Percentiles rank a stretch among this genome's conserved stretches.
Conservation (phyloP, 2,797 vertebrate species). For the Pterois miles region DNA sequence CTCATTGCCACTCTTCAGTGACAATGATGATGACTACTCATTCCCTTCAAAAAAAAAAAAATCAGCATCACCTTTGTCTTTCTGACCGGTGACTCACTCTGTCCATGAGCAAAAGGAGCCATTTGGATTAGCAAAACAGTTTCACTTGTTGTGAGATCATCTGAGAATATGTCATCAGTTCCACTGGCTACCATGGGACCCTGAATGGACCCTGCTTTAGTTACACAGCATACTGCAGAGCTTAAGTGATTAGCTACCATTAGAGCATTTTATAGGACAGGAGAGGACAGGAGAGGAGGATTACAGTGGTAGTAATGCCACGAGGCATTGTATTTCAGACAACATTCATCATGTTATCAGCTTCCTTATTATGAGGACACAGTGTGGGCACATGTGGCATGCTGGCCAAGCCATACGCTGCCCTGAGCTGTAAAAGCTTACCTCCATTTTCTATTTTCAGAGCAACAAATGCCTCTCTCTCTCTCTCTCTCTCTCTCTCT, state of each 20-base stretch:
- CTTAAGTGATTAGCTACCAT: constrained; percentile 52
- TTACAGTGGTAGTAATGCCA: constrained; percentile 22
- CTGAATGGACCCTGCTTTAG: constrained; percentile 39
- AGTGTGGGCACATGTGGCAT: constrained; percentile 16
- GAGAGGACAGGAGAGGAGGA: constrained; percentile 20
- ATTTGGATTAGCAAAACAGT: constrained; percentile 50
- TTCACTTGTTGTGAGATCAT: constrained; percentile 67
- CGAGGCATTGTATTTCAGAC: constrained; percentile 51
- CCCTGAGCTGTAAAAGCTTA: constrained; percentile 9
- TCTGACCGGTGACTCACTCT: constrained; percentile 47
- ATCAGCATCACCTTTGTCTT: constrained; percentile 26
- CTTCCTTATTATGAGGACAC: constrained; percentile 36
- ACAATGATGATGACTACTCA: background rate
- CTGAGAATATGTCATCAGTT: constrained; percentile 69
- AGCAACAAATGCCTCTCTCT: constrained; percentile 22
- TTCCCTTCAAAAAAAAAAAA: background rate
- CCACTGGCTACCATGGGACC: constrained; percentile 32
- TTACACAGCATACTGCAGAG: constrained; percentile 34
- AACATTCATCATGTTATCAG: constrained; percentile 55
- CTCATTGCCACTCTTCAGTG: background rate
- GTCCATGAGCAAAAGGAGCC: constrained; percentile 43
- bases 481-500: background rate
- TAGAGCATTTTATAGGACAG: constrained; percentile 32
- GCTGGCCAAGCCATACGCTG: constrained; percentile 8
- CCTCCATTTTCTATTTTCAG: constrained; percentile 39